phyloP scores from a whole-genome alignment of 2,113 vertebrate species.

The Peucedramus taeniatus region DNA sequence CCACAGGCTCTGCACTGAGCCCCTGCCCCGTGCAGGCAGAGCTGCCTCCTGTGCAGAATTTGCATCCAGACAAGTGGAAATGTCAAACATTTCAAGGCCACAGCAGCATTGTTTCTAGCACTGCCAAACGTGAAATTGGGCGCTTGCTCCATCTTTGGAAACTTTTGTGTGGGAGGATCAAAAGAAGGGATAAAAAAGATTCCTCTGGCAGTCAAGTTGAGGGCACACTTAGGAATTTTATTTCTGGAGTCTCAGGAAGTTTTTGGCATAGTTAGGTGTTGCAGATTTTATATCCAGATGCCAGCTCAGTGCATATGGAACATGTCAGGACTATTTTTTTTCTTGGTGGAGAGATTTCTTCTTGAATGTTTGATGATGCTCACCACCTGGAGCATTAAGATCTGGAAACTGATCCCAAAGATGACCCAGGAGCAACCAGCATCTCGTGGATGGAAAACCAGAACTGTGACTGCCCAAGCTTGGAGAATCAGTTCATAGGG shows the following conservation, averaged over 20 bases:
- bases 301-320: neutral
- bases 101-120: neutral
- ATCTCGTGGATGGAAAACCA: neutral
- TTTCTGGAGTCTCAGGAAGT: neutral
- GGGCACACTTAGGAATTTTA: neutral
- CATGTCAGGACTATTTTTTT: neutral
- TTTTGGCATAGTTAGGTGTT: constrained; percentile 2
- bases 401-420: constrained; percentile 2
- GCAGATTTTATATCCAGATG: constrained; percentile 12
- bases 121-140: constrained; percentile 4
- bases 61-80: neutral
- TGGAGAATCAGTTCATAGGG: neutral
- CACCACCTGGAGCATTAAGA: neutral
- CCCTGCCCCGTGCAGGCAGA: neutral
- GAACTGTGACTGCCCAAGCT: neutral
- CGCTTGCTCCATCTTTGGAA: neutral
- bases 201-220: neutral
- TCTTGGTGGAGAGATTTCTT: neutral
- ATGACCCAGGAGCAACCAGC: neutral
- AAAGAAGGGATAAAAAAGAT: neutral
- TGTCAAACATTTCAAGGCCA: neutral
- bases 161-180: neutral
- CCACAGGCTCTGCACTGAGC: neutral
- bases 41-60: neutral
- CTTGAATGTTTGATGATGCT: neutral